Base-by-base conservation (phyloP, 1,140 invertebrate species). In the Drosophila bocqueti region DNA sequence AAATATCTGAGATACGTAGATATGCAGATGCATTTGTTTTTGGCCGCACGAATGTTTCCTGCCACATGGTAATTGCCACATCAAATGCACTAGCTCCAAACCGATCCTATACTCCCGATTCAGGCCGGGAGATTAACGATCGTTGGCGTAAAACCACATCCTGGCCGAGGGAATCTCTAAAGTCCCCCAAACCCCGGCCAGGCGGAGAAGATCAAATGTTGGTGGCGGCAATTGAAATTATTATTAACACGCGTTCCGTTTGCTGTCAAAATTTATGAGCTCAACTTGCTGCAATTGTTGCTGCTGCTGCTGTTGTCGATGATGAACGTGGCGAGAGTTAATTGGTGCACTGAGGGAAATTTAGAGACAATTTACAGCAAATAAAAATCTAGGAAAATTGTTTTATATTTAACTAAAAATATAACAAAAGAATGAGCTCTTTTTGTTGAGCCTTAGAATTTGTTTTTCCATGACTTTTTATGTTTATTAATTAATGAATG, bases 261-360 rank as follows among this genome's bases (percentile, higher is more conserved):
- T 79, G 84, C 84, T 83, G 81, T 89, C 77, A 65, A 90, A 89
- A 89, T 89, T 84, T 89, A 89, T 90, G 85, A 89, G 83, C 79
- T 46, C 67, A 62, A 82, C 47, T 81, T 81, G 79, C 65, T 63
- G 65, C 82, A 84, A 84, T 81, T 81, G 75, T 61, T 65, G 65
- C 43, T 74, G 73, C 59, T 74, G 67, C 31, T 34, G 61, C 45
- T 75, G 60, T 45, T 77, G 75, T 60, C 45, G 52, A 43, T 61
- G 67, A 73, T 73, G 45, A 43, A 73, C 36, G 67, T 52, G 60
- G 69, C 47, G 38, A 61, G 31, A 78, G 64, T 57, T 78, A 78
- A 78, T 78, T 78, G 64, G 36, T 50, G 38, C 75, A 78, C 40
- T 31, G 18, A 1, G 40, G 18, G 18, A 74, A 75, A 63, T 36